These are phyloP conservation scores for Coptotermes formosanus DNA, from an alignment of 1,140 invertebrate species.

Conservation along the genomic window DNA sequence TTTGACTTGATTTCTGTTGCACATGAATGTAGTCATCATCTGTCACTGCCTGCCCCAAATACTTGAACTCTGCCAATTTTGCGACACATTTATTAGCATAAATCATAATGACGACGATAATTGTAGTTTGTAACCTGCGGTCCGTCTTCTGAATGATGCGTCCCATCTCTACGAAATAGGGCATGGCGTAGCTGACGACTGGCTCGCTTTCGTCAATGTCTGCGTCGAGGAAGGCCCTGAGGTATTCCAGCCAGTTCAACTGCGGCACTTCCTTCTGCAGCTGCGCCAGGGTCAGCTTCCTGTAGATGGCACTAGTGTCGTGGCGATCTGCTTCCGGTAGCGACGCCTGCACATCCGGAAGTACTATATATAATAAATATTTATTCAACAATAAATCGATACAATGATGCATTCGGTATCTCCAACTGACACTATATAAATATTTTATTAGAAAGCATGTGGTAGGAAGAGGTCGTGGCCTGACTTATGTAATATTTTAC, in stretches of 20 bases:
- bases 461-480: too few relatives aligned
- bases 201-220: constrained; percentile 66
- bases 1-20: too few relatives aligned
- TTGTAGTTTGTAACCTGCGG: constrained; percentile 51
- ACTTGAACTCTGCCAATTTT: not conserved
- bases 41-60: not conserved
- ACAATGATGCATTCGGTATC: too few relatives aligned
- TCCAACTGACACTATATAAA: too few relatives aligned
- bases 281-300: constrained; percentile 64
- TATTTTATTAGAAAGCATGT: too few relatives aligned
- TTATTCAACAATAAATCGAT: too few relatives aligned
- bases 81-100: not conserved
- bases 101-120: not conserved
- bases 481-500: too few relatives aligned
- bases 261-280: constrained; percentile 67
- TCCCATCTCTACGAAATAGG: constrained; percentile 77
- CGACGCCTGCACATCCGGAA: constrained; percentile 57
- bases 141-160: constrained; percentile 67
- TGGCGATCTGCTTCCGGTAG: constrained; percentile 77
- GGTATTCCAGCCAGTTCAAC: constrained; percentile 75
- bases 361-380: too few relatives aligned
- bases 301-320: constrained; percentile 76
- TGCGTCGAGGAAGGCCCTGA: constrained; percentile 65
- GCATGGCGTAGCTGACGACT: constrained; percentile 76
- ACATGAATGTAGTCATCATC: not conserved